A percentile compares a stretch with the other conserved stretches of the same genome.
phyloP scores from a whole-genome alignment of 2,888 invertebrate species.

The Phyto melanocephala region DNA sequence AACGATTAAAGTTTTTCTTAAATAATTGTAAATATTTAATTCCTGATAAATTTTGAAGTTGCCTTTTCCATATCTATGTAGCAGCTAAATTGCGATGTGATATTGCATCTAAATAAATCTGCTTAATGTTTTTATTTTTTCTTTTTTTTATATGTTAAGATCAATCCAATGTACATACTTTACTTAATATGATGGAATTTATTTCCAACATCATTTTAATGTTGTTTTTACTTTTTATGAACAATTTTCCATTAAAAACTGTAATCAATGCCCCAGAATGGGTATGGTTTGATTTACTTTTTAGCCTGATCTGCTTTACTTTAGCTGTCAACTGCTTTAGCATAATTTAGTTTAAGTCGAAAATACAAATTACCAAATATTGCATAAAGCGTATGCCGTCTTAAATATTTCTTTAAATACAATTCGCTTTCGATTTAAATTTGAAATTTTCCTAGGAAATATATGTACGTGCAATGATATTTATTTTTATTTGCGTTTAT shows the following conservation, averaged over 20 bases:
- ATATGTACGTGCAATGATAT: too few species aligned
- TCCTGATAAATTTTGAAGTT: not conserved
- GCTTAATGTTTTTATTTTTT: too few species aligned
- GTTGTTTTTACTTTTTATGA: slow-evolving; percentile 49
- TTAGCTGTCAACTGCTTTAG: slow-evolving; percentile 38
- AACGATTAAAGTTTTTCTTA: too few species aligned
- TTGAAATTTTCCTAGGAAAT: slow-evolving; percentile 40
- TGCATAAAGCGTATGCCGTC: slow-evolving; percentile 43
- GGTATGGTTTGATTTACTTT: slow-evolving; percentile 22
- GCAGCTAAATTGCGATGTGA: not conserved
- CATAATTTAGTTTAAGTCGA: slow-evolving; percentile 13
- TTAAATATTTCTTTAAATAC: slow-evolving; percentile 9
- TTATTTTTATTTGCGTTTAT: not conserved
- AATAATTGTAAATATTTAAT: not conserved
- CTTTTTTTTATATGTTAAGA: too few species aligned
- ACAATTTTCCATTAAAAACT: slow-evolving; percentile 5
- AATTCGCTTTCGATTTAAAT: not conserved
- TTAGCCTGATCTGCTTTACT: not conserved
- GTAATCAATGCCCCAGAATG: not conserved
- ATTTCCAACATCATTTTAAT: slow-evolving; percentile 41
- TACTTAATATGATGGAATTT: slow-evolving; percentile 46
- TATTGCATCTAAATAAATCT: not conserved
- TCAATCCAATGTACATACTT: too few species aligned
- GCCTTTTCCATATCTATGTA: not conserved
- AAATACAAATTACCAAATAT: slow-evolving; percentile 34